These are phyloP conservation scores for Spinus pinus DNA, from an alignment of 2,797 vertebrate species.

Conservation along the genomic window DNA sequence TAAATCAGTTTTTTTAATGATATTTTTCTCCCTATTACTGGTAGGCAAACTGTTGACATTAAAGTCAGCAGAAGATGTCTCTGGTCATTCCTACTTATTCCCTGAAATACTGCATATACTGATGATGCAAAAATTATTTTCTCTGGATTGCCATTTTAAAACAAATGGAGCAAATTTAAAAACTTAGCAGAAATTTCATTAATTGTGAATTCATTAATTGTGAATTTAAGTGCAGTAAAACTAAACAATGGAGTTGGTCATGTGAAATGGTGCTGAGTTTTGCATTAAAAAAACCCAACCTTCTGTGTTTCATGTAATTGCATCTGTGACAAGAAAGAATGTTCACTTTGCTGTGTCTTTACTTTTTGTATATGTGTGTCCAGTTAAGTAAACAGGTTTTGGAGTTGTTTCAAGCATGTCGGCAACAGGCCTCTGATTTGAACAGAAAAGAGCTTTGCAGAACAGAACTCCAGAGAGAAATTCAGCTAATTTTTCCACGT, in stretches of 20 bases:
- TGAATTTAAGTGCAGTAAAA: background rate
- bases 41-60: background rate
- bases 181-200: background rate
- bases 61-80: background rate
- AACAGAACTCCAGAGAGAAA: constrained; percentile 85
- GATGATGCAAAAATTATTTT: background rate
- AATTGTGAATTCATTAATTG: fast-evolving
- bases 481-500: constrained; percentile 86
- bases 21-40: background rate
- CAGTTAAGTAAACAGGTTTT: constrained; percentile 92
- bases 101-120: background rate
- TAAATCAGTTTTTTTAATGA: background rate
- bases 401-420: constrained; percentile 86
- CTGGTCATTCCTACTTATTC: background rate
- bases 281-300: background rate
- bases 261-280: background rate
- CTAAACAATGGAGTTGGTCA: background rate
- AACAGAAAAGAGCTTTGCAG: constrained; percentile 88
- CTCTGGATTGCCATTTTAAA: background rate
- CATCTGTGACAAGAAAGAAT: background rate
- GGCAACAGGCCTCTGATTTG: constrained; percentile 86
- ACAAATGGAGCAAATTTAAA: background rate
- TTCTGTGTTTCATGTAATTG: background rate
- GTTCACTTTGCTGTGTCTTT: constrained; percentile 8
- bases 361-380: background rate